phyloP scores from a whole-genome alignment of 2,888 invertebrate species.

The Cenopis cana region DNA sequence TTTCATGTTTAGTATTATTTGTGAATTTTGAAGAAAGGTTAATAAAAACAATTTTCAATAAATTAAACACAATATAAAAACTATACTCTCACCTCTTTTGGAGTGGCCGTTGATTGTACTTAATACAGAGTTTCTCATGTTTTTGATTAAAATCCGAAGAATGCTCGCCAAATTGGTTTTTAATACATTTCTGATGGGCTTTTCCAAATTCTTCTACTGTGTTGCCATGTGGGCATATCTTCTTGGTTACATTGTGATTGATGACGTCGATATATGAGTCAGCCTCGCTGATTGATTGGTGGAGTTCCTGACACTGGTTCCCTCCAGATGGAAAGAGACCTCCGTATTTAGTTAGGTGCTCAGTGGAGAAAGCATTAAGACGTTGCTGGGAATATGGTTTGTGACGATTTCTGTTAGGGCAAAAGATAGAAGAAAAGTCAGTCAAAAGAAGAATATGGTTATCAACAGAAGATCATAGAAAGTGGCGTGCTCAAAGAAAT shows the following conservation, averaged over 20 bases:
- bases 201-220: conserved; percentile 81
- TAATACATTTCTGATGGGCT: conserved; percentile 81
- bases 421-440: conserved; percentile 72
- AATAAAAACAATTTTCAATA: not conserved
- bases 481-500: conserved; percentile 26
- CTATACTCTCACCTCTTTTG: conserved; percentile 71
- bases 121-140: conserved; percentile 81
- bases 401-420: conserved; percentile 80
- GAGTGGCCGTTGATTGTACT: conserved; percentile 80
- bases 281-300: conserved; percentile 79
- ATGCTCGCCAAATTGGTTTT: conserved; percentile 69
- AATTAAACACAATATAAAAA: not conserved
- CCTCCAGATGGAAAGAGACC: conserved; percentile 80
- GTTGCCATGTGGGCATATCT: conserved; percentile 78
- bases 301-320: conserved; percentile 79
- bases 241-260: conserved; percentile 69
- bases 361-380: conserved; percentile 82
- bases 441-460: conserved; percentile 52
- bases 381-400: conserved; percentile 84
- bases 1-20: conserved; percentile 22
- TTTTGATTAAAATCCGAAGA: conserved; percentile 70
- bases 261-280: conserved; percentile 81
- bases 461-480: conserved; percentile 28
- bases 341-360: conserved; percentile 81
- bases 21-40: conserved; percentile 14